Evolutionary conservation across 2,888 invertebrate species (phyloP).

Genomic region (Alitta virens): DNA sequence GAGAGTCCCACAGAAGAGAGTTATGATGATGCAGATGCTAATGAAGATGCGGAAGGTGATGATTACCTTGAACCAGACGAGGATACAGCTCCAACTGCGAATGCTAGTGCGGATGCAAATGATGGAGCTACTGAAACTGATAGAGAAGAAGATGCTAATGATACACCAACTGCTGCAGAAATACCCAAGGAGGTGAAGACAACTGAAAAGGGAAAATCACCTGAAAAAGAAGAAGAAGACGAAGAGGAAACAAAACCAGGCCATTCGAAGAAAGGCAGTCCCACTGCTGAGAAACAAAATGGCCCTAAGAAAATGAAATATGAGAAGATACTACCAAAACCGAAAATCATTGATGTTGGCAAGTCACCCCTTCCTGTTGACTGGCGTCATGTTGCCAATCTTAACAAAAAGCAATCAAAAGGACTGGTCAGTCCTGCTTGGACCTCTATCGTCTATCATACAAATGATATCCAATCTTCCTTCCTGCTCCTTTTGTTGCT

Average conservation of each 20-base stretch:
- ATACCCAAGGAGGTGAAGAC: no score
- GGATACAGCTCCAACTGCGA: not conserved
- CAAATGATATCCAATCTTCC: conserved; percentile 86
- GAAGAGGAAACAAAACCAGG: not conserved
- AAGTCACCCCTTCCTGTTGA: conserved; percentile 36
- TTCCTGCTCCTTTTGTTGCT: conserved; percentile 86
- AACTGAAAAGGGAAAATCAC: not conserved
- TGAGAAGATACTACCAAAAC: conserved; percentile 24
- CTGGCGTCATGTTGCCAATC: conserved; percentile 37
- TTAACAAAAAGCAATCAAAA: conserved; percentile 30
- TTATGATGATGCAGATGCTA: not conserved
- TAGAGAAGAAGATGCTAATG: no score
- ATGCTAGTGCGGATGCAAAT: not conserved
- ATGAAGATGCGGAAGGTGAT: not conserved
- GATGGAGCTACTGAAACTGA: not conserved
- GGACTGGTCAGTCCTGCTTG: conserved; percentile 72
- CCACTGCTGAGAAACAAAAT: not conserved
- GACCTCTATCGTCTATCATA: conserved; percentile 86
- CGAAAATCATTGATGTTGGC: conserved; percentile 26
- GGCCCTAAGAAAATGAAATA: conserved; percentile 5
- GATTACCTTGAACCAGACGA: not conserved
- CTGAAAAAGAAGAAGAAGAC: not conserved
- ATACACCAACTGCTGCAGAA: no score
- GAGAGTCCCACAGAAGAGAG: not conserved
- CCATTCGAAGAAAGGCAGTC: not conserved